phyloP scores from a whole-genome alignment of 2,888 invertebrate species.

The Machimus atricapillus region DNA sequence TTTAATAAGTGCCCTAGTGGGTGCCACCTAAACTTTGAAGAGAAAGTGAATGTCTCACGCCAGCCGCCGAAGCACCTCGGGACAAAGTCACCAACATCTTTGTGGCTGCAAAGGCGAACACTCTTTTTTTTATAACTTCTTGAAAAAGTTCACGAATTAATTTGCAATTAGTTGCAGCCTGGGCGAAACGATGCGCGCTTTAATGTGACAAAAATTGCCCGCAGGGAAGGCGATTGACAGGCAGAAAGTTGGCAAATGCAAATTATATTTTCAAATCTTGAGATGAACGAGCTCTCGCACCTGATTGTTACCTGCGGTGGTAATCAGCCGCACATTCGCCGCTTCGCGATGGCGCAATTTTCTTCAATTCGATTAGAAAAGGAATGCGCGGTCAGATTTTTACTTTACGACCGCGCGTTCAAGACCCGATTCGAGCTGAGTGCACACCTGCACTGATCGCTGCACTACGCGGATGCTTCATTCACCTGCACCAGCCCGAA shows the following conservation, averaged over 20 bases:
- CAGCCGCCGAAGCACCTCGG: not conserved
- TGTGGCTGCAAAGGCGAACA: not conserved
- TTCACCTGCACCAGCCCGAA: not conserved
- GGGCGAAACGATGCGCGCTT: not conserved
- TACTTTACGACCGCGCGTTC: not conserved
- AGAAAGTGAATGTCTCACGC: not conserved
- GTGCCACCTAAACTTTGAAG: not conserved
- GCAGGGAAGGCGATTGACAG: not conserved
- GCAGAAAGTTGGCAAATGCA: not conserved
- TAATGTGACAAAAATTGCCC: not conserved
- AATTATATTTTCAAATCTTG: not conserved
- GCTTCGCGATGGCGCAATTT: not conserved
- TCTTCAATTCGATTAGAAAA: not conserved
- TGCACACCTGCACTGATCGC: not conserved
- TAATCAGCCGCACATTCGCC: not conserved
- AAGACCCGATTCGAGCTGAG: not conserved
- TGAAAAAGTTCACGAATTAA: not conserved
- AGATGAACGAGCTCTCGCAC: not conserved
- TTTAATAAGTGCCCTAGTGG: not conserved
- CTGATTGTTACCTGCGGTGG: not conserved
- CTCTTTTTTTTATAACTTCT: not conserved
- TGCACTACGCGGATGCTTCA: not conserved
- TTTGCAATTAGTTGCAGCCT: not conserved
- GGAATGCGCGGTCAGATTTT: not conserved
- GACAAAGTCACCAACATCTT: not conserved